A percentile compares a stretch with the other conserved stretches of the same genome.
Evolutionary conservation across 2,113 vertebrate species (phyloP).

Genomic region (Numenius arquata): DNA sequence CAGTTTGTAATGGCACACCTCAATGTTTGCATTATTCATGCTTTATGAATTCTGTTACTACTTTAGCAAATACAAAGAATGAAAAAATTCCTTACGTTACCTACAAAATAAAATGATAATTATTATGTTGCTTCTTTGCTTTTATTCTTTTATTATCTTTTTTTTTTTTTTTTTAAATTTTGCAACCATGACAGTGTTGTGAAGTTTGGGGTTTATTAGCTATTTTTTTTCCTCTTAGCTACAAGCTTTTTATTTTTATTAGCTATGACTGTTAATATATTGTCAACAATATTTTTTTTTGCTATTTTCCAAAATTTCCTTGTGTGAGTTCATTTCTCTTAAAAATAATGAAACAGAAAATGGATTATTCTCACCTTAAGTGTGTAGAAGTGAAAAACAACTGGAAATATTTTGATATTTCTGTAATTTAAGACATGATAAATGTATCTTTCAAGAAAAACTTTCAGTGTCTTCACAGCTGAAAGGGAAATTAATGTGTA

Average conservation of each 20-base stretch:
- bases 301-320: background rate
- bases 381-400: background rate
- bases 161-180: background rate
- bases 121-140: background rate
- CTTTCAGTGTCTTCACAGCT: rapidly evolving
- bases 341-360: background rate
- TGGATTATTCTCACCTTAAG: background rate
- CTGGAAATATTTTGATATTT: background rate
- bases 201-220: background rate
- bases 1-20: background rate
- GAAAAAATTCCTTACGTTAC: rapidly evolving
- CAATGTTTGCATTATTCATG: background rate
- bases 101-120: background rate
- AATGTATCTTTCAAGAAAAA: background rate
- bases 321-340: background rate
- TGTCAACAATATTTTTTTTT: background rate
- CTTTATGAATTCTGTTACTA: background rate
- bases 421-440: background rate
- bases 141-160: background rate
- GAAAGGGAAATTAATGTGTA: background rate
- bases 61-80: background rate
- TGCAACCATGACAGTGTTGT: rapidly evolving
- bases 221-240: background rate
- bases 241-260: background rate
- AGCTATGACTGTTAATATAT: background rate